Percentiles rank a stretch among this genome's conserved stretches.
Evolutionary conservation across 2,113 vertebrate genomes (phyloP).

Genomic region (human): DNA sequence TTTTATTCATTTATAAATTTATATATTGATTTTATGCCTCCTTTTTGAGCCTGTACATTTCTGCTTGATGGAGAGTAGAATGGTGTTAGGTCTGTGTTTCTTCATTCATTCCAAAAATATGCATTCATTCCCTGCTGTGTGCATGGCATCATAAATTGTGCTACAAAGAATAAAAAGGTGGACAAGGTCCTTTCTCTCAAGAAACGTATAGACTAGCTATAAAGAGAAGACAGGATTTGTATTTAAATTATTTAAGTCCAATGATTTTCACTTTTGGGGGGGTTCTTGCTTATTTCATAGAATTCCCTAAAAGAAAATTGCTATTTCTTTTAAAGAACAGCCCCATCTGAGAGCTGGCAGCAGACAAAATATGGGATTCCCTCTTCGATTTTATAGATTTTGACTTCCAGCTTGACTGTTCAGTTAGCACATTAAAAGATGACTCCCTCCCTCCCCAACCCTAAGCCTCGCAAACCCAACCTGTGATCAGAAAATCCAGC

Average conservation of each 20-base stretch:
- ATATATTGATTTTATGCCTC: neutral
- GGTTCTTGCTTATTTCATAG: neutral
- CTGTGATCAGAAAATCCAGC: conserved; percentile 48
- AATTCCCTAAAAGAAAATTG: conserved; percentile 26
- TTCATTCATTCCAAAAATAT: neutral
- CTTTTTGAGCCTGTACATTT: neutral
- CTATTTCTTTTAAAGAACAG: neutral
- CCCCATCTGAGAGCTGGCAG: neutral
- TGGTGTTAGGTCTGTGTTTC: neutral
- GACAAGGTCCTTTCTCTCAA: neutral
- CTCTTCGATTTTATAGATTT: conserved; percentile 12
- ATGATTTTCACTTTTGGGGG: neutral
- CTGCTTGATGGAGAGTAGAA: neutral
- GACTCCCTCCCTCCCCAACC: neutral
- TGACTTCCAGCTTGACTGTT: neutral
- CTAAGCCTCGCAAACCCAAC: neutral
- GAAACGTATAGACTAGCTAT: neutral
- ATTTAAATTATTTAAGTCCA: conserved; percentile 45
- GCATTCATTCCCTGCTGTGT: neutral
- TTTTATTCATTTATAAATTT: neutral
- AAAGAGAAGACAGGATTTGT: conserved; percentile 22
- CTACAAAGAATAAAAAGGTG: neutral
- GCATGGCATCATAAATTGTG: neutral
- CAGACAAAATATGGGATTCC: conserved; percentile 14
- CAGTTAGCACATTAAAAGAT: neutral